These are phyloP conservation scores for Stichodactyla mertensii DNA, from an alignment of 64 coral and sea anemone genomes.

Conservation along the genomic window DNA sequence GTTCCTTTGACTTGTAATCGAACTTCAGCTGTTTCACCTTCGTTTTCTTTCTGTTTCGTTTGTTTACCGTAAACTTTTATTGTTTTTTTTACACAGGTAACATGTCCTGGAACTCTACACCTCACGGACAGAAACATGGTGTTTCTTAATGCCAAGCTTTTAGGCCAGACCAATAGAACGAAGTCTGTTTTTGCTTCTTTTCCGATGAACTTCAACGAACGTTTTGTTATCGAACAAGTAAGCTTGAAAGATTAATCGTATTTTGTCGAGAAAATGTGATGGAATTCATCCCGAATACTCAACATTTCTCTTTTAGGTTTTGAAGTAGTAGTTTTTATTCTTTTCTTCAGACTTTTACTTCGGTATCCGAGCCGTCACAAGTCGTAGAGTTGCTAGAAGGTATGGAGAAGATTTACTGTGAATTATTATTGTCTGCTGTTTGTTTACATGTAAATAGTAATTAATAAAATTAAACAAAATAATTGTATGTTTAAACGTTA, in stretches of 20 bases:
- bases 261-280: neutral
- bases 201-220: conserved; percentile 90
- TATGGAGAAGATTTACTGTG: conserved; percentile 3
- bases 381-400: conserved; percentile 76
- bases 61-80: neutral
- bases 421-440: neutral
- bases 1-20: neutral
- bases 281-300: neutral
- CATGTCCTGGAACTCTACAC: conserved; percentile 91
- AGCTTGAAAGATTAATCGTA: neutral
- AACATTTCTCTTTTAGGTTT: neutral
- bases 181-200: conserved; percentile 96
- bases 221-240: conserved; percentile 86
- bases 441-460: neutral
- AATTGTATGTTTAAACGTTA: neutral
- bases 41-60: neutral
- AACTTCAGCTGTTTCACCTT: neutral
- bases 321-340: neutral
- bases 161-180: conserved; percentile 79
- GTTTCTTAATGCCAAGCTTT: conserved; percentile 56
- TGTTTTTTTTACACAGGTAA: conserved; percentile 52
- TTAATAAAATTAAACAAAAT: neutral
- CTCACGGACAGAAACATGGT: conserved; percentile 94
- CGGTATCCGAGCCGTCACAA: conserved; percentile 55
- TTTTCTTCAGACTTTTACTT: conserved; percentile 47